phyloP scores from a whole-genome alignment of 1,140 invertebrate species.

The Drosophila varians region DNA sequence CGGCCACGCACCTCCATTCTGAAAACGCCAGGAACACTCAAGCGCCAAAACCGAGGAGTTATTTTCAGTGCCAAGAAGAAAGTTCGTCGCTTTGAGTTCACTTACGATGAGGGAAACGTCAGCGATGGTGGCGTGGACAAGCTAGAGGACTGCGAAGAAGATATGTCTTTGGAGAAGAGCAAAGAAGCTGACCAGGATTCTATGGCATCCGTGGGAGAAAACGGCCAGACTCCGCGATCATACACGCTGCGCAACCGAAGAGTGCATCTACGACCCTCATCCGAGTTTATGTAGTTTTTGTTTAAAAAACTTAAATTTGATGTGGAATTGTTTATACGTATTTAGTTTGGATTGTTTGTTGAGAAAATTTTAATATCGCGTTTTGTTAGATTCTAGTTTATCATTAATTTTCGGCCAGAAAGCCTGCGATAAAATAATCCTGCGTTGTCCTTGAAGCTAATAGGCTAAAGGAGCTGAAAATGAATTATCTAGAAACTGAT shows the following conservation, averaged over 20 bases:
- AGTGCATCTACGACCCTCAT: constrained; percentile 61
- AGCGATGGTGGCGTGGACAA: constrained; percentile 22
- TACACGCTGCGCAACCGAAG: constrained; percentile 62
- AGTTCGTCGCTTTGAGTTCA: constrained; percentile 71
- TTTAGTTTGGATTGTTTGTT: constrained; percentile 13
- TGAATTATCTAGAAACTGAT: too few relatives aligned
- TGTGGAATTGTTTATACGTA: constrained; percentile 17
- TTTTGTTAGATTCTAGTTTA: neutral
- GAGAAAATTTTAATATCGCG: neutral
- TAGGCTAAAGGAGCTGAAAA: neutral
- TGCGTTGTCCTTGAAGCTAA: neutral
- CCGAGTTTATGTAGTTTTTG: constrained; percentile 60
- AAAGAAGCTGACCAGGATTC: neutral
- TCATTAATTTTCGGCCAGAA: neutral
- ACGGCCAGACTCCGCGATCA: constrained; percentile 14
- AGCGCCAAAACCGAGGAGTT: constrained; percentile 52
- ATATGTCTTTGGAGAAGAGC: constrained; percentile 45
- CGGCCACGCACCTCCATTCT: constrained; percentile 58
- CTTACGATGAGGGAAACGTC: constrained; percentile 44
- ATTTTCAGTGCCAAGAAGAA: constrained; percentile 76
- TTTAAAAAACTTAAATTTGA: neutral
- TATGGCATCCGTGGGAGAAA: neutral
- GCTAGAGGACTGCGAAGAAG: constrained; percentile 56
- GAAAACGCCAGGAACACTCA: constrained; percentile 71
- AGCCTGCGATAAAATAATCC: too few relatives aligned